Conservation (phyloP, 2,888 invertebrate species). For the Pristionchus maxplancki region DNA sequence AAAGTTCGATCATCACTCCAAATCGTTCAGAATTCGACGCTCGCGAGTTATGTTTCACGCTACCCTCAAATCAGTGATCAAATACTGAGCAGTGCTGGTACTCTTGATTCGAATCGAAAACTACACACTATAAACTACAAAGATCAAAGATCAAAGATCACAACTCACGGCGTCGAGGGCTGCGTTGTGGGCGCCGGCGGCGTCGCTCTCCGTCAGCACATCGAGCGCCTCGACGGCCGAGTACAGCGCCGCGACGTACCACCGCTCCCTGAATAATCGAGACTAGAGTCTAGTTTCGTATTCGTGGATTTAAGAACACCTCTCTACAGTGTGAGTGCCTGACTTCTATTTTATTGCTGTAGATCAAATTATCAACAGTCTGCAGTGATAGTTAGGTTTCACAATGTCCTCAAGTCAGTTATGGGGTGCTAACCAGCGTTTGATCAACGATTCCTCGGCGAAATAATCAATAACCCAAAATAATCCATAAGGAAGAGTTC, state of each 20-base stretch:
- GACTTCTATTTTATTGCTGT: too few species aligned
- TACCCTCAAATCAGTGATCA: not conserved
- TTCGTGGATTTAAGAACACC: too few species aligned
- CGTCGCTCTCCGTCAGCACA: conserved; percentile 10
- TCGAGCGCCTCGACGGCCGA: not conserved
- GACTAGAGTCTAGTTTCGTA: conserved; percentile 13
- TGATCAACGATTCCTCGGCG: too few species aligned
- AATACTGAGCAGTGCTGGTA: too few species aligned
- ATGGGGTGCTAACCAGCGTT: too few species aligned
- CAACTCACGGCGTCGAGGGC: conserved; percentile 23
- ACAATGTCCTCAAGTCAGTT: too few species aligned
- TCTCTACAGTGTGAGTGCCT: too few species aligned
- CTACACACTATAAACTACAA: too few species aligned
- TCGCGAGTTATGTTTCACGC: not conserved
- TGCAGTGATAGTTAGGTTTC: too few species aligned
- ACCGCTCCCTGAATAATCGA: not conserved
- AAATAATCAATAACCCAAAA: too few species aligned
- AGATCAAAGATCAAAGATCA: conserved; percentile 27
- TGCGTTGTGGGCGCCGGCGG: not conserved
- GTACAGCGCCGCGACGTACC: not conserved
- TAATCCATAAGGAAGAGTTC: not conserved
- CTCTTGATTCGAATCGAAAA: too few species aligned
- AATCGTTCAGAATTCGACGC: not conserved
- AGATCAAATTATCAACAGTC: too few species aligned
- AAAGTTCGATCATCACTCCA: not conserved